Conservation (phyloP, 2,797 vertebrate species). For the Anisognathus igniventris region DNA sequence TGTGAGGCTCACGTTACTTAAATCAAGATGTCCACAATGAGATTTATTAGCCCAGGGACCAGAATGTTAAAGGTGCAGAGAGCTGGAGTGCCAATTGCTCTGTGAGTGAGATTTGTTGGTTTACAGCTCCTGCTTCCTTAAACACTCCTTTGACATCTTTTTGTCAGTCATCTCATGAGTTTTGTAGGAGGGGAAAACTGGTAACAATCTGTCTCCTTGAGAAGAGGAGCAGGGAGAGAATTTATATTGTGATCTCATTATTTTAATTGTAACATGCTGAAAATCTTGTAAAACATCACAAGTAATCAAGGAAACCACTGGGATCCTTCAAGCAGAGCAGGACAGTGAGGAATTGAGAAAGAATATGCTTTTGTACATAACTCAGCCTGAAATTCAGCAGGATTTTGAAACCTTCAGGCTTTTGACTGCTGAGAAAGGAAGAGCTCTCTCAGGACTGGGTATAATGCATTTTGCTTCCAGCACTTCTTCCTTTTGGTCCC, state of each 20-base stretch:
- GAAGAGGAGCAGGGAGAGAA: conserved; percentile 23
- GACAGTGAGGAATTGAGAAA: neutral
- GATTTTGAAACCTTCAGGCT: neutral
- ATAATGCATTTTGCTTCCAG: neutral
- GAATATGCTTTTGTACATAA: neutral
- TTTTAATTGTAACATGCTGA: conserved; percentile 49
- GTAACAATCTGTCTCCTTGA: conserved; percentile 18
- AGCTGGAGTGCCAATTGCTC: neutral
- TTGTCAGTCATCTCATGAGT: conserved; percentile 15
- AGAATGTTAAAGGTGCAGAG: neutral
- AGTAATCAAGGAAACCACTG: conserved; percentile 13
- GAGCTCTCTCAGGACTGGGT: neutral
- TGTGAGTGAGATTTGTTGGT: neutral
- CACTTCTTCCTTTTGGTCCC: neutral
- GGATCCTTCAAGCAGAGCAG: neutral
- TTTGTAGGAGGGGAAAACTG: conserved; percentile 18
- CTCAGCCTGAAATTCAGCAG: neutral
- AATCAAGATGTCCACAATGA: neutral
- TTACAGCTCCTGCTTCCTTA: conserved; percentile 28
- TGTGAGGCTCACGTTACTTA: neutral
- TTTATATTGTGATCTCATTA: neutral
- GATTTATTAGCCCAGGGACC: neutral
- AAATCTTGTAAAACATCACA: conserved; percentile 38
- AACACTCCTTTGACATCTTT: neutral
- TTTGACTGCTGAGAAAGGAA: neutral